Conservation (phyloP, 2,797 vertebrate genomes). For the Zenarchopterus dispar region DNA sequence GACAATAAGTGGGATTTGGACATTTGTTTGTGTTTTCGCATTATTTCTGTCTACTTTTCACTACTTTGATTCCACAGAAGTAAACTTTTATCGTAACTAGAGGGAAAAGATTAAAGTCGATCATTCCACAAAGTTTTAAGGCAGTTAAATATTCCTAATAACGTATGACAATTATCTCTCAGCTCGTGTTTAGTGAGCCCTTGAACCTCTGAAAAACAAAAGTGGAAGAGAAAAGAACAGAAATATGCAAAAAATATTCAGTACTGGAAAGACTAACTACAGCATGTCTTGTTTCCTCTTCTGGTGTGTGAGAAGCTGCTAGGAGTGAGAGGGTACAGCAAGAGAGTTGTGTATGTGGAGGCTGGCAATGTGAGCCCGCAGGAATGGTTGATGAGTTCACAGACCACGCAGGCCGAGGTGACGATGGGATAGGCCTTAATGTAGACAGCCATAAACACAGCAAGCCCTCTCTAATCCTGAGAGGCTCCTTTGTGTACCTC, state of each 20-base stretch:
- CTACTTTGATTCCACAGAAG: too few species aligned
- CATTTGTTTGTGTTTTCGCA: constrained; percentile 17
- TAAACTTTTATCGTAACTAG: too few species aligned
- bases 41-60: not conserved
- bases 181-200: too few species aligned
- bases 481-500: constrained; percentile 91
- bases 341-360: constrained; percentile 29
- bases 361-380: constrained; percentile 62
- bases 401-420: constrained; percentile 72
- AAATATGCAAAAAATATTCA: not conserved
- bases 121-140: too few species aligned
- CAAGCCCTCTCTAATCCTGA: constrained; percentile 89
- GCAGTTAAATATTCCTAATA: too few species aligned
- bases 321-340: constrained; percentile 3
- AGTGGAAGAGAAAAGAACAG: too few species aligned
- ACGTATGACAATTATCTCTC: too few species aligned
- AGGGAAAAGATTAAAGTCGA: too few species aligned
- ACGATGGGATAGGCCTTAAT: constrained; percentile 84
- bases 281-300: not conserved
- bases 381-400: constrained; percentile 87
- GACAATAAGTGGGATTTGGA: constrained; percentile 22
- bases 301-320: constrained; percentile 10
- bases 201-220: constrained; percentile 18
- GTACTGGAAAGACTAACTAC: constrained; percentile 9
- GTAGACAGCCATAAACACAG: constrained; percentile 90